A percentile compares a stretch with the other conserved stretches of the same genome.
Conservation (phyloP, 2,797 vertebrate species). For the Rhinogobio ventralis region DNA sequence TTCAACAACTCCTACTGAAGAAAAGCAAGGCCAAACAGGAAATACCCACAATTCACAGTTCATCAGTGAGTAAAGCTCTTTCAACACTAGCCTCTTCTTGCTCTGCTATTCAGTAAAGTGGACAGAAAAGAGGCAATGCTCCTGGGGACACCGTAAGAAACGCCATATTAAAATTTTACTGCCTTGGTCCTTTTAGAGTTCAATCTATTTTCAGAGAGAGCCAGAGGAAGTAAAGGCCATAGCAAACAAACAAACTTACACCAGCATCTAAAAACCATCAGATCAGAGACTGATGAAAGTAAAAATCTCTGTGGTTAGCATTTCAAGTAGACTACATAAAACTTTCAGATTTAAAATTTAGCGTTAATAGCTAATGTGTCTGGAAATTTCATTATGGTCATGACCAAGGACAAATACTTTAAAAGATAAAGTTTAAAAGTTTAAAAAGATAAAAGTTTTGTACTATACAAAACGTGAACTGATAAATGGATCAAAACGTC, state of each 20-base stretch:
- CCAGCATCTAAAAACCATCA: constrained; percentile 3
- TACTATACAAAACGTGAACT: not conserved
- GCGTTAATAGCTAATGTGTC: not conserved
- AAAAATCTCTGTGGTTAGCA: not conserved
- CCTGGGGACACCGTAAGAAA: not conserved
- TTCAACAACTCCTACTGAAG: not conserved
- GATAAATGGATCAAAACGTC: not conserved
- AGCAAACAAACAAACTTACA: constrained; percentile 15
- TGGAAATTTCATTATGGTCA: not conserved
- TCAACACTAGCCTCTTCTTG: not conserved
- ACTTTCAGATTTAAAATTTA: not conserved
- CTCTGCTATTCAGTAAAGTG: constrained; percentile 8
- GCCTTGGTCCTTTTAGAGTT: constrained; percentile 8
- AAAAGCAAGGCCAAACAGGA: not conserved
- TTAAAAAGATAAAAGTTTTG: no score
- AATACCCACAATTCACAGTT: not conserved
- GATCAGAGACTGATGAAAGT: not conserved
- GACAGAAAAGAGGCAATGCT: constrained; percentile 11
- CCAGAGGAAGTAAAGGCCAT: not conserved
- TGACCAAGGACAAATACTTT: not conserved
- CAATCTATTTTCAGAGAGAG: constrained; percentile 23
- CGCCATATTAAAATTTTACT: constrained; percentile 7
- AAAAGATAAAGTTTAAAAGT: no score
- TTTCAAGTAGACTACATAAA: not conserved
- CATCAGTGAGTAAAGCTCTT: not conserved